Evolutionary conservation across 2,113 vertebrate species (phyloP).

Genomic region (Micronycteris hirsuta): DNA sequence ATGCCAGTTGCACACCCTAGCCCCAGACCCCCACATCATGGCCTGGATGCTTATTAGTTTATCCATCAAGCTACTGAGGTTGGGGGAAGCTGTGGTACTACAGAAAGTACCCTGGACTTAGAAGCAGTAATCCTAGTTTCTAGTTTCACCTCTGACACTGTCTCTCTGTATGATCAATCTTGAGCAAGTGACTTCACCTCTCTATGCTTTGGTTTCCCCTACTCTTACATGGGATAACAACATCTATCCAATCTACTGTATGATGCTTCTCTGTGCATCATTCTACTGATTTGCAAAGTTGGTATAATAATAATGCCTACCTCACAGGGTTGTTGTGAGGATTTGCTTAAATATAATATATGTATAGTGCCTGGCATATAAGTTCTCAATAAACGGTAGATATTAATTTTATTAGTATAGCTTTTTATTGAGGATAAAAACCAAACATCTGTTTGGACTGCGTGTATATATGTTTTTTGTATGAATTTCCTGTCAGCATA

Average conservation of each 20-base stretch:
- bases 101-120: slow-evolving; percentile 8
- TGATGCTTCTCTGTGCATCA: slow-evolving; percentile 36
- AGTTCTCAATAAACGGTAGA: slow-evolving; percentile 65
- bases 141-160: background rate
- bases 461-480: slow-evolving; percentile 20
- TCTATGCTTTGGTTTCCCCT: slow-evolving; percentile 30
- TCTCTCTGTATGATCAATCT: background rate
- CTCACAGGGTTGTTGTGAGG: slow-evolving; percentile 74
- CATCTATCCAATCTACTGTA: slow-evolving; percentile 10
- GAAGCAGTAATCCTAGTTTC: slow-evolving; percentile 15
- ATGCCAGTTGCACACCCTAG: background rate
- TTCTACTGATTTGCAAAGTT: slow-evolving; percentile 40
- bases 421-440: slow-evolving; percentile 59
- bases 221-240: slow-evolving; percentile 13
- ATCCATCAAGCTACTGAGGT: background rate
- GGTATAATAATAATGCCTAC: slow-evolving; percentile 61
- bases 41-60: background rate
- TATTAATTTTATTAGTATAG: slow-evolving; percentile 63
- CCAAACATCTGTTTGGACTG: slow-evolving; percentile 24
- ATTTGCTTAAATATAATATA: slow-evolving; percentile 46
- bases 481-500: background rate
- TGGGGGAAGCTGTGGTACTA: background rate
- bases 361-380: slow-evolving; percentile 69
- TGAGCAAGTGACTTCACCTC: slow-evolving; percentile 14
- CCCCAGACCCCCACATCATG: background rate